Conservation (phyloP, 1,140 invertebrate species). For the Oedothorax gibbosus region DNA sequence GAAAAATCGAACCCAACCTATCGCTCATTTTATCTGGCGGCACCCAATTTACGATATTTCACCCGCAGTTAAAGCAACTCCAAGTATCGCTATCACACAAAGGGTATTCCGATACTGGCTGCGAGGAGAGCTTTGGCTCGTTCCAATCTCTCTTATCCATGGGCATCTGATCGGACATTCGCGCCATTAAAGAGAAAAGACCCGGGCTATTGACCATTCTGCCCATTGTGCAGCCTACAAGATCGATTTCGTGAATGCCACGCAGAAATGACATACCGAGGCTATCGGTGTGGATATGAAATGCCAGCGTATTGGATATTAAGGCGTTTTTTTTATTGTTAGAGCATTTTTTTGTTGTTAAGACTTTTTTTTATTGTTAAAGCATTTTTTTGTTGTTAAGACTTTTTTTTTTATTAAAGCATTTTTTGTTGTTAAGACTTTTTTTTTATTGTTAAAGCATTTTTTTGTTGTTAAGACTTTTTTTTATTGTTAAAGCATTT, state of each 20-base stretch:
- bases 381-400: too few relatives aligned
- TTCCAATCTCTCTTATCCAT: too few relatives aligned
- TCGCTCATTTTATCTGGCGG: conserved; percentile 36
- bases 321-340: too few relatives aligned
- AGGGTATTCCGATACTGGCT: conserved; percentile 9
- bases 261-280: background rate
- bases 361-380: too few relatives aligned
- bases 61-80: background rate
- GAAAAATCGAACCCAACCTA: conserved; percentile 7
- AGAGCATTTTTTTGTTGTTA: too few relatives aligned
- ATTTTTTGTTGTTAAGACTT: too few relatives aligned
- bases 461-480: too few relatives aligned
- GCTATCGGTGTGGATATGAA: background rate
- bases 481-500: too few relatives aligned
- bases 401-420: too few relatives aligned
- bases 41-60: conserved; percentile 28
- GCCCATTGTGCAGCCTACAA: conserved; percentile 27
- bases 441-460: too few relatives aligned
- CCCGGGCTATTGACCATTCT: conserved; percentile 43
- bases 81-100: conserved; percentile 13
- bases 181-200: conserved; percentile 46
- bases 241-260: conserved; percentile 43
- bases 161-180: conserved; percentile 34
- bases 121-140: background rate
- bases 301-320: background rate